These are phyloP conservation scores for Lissocephala sabroskyi DNA, from an alignment of 2,888 invertebrate species.

Conservation along the genomic window DNA sequence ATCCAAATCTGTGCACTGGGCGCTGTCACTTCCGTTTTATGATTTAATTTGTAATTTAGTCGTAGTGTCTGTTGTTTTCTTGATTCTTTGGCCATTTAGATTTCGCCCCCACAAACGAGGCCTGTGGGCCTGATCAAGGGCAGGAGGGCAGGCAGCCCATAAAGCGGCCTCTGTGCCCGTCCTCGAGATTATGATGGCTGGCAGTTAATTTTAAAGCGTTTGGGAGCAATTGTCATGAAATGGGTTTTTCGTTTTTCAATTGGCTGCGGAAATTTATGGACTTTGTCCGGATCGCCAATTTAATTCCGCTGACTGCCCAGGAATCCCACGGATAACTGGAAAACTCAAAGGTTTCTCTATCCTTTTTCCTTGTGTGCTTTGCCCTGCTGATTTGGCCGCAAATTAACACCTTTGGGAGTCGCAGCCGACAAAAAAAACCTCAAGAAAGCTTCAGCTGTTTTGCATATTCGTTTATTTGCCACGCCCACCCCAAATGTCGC, in stretches of 20 bases:
- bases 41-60: conserved; percentile 64
- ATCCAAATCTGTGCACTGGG: conserved; percentile 62
- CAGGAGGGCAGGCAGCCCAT: neutral
- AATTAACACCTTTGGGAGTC: conserved; percentile 34
- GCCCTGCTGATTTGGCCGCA: conserved; percentile 8
- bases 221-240: too few species aligned
- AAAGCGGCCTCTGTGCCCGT: conserved; percentile 5
- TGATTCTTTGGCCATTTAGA: conserved; percentile 24
- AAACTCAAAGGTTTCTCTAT: neutral
- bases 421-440: conserved; percentile 2
- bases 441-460: conserved; percentile 39
- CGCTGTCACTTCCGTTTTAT: conserved; percentile 65
- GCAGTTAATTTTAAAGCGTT: conserved; percentile 46
- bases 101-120: conserved; percentile 52
- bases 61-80: conserved; percentile 26
- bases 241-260: too few species aligned
- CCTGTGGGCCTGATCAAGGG: conserved; percentile 40
- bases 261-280: neutral
- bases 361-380: too few species aligned
- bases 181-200: conserved; percentile 51
- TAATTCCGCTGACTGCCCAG: too few species aligned
- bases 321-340: neutral
- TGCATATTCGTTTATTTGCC: conserved; percentile 49
- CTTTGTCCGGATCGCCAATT: too few species aligned
- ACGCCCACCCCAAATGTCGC: conserved; percentile 46